Evolutionary conservation across 92 coral and sea anemone genomes (phyloP).

Genomic region (Porites lobata): DNA sequence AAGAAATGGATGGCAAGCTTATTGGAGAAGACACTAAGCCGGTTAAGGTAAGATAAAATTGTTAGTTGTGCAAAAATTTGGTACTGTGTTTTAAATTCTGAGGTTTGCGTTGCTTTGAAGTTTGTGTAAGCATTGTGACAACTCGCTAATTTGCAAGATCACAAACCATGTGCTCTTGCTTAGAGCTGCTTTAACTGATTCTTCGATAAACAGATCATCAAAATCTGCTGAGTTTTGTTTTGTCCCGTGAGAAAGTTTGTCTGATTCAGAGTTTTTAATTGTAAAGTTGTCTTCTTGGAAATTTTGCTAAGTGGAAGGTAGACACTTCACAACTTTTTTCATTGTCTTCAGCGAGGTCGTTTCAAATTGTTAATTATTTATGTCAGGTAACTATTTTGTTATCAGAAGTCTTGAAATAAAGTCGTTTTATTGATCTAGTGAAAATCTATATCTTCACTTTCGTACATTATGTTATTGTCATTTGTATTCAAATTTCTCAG

Average conservation of each 20-base stretch:
- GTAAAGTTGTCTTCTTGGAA: too few relatives aligned
- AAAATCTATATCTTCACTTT: background rate
- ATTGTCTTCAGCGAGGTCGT: conserved; percentile 37
- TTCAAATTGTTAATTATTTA: conserved; percentile 34
- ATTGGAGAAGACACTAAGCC: conserved; percentile 92
- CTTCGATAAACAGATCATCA: too few relatives aligned
- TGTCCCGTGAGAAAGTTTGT: background rate
- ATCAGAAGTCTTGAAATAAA: background rate
- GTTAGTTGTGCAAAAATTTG: background rate
- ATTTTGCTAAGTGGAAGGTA: background rate
- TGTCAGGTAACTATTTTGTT: conserved; percentile 30
- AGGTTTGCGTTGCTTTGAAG: conserved; percentile 44
- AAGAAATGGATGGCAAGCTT: conserved; percentile 91
- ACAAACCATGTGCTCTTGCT: conserved; percentile 24
- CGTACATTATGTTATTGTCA: background rate
- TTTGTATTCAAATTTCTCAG: background rate
- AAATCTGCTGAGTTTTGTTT: too few relatives aligned
- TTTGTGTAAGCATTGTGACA: conserved; percentile 43
- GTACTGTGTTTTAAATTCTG: conserved; percentile 28
- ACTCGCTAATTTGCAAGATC: conserved; percentile 28
- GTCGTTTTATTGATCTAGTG: background rate
- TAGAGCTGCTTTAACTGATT: background rate
- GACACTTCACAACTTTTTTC: background rate
- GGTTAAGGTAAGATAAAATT: conserved; percentile 79
- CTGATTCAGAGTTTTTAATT: background rate